These are phyloP conservation scores for Yponomeuta cagnagella DNA, from an alignment of 2,888 invertebrate genomes.

Conservation along the genomic window DNA sequence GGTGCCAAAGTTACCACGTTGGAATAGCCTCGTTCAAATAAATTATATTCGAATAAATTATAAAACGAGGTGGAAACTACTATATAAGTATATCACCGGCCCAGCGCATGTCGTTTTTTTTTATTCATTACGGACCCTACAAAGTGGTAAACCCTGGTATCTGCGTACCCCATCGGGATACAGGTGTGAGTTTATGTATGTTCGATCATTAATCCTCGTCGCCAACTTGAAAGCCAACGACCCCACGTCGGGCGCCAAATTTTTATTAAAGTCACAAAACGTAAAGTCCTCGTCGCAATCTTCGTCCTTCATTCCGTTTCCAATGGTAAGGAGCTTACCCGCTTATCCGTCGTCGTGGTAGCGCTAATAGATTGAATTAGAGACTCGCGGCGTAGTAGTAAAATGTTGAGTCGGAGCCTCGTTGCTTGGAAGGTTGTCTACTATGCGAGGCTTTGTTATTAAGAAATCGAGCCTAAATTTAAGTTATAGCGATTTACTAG, in stretches of 20 bases:
- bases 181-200: neutral
- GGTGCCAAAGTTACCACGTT: neutral
- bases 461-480: neutral
- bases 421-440: neutral
- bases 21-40: neutral
- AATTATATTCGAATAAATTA: neutral
- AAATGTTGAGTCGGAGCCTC: conserved; percentile 19
- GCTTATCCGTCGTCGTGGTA: conserved; percentile 24
- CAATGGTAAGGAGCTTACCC: conserved; percentile 32
- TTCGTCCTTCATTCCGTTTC: neutral
- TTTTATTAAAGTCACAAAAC: conserved; percentile 3
- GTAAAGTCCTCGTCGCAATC: neutral
- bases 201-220: neutral
- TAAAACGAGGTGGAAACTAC: no score
- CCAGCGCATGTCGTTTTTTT: no score
- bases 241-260: conserved; percentile 30
- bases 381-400: conserved; percentile 21
- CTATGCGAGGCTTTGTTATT: neutral
- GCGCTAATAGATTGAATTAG: conserved; percentile 30
- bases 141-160: no score
- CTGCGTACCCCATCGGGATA: no score
- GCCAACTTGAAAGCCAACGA: neutral
- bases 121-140: no score
- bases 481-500: neutral
- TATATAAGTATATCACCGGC: no score